Evolutionary conservation across 2,888 invertebrate species (phyloP), one percentile per base, ranked within the genome.

Genomic region (Galeopsomyia nigrocyanea): DNA sequence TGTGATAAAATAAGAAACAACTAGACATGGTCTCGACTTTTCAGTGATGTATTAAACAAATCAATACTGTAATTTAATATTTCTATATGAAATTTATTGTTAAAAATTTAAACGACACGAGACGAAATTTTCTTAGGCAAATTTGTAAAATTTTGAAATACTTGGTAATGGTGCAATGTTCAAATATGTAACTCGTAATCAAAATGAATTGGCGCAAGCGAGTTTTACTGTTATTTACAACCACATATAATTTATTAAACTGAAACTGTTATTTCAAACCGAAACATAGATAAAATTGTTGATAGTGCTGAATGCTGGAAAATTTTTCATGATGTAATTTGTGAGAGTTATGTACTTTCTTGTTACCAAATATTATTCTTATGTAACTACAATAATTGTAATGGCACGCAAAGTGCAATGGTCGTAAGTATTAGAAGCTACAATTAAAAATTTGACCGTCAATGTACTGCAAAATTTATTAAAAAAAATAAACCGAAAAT

Each of bases 21-120:
- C 53, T 67, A 64, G 26, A 57, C 19, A 51, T 63, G 39, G 39
- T 39, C 39, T 39, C 39, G 62, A 66, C 58, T 26, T 58, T 56
- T 61, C 19, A 53, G 57, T 57, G 64, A 71, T 74, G 71, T 74
- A 74, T 68, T 65, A 62, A 71, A 71, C 49, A 69, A 68, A 75
- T 75, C 71, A 71, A 64, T 39, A 61, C 68, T 56, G 71, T 71
- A 68, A 69, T 72, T 76, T 71, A 66, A 74, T 74, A 71, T 76
- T 72, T 71, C 66, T 71, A 13, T 39, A 74, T 58, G 14, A 56
- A 65, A 68, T 51, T 19, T 64, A 68, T 64, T 39, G 10, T 46
- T n/a, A 61, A 60, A 58, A 55, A 68, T 61, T 70, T 66, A n/a
- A 67, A 61, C 22, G 68, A 61, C 39, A 39, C 39, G 10, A 13